Conservation (phyloP, 2,888 invertebrate genomes). For the Habroteleia sp. region DNA sequence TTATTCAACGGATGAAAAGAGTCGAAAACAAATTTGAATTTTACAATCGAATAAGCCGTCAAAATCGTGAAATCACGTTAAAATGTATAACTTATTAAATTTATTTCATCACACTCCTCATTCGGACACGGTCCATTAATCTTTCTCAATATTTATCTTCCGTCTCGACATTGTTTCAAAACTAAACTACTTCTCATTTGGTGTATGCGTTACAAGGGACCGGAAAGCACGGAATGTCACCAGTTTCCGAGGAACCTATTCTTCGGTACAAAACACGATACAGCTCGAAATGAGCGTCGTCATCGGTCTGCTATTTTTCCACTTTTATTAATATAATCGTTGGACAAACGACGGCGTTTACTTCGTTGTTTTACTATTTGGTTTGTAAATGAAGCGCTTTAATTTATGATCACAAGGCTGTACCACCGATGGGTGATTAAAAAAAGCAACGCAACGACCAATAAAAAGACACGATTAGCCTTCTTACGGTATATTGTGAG, state of each 20-base stretch:
- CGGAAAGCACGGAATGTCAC: slow-evolving; percentile 52
- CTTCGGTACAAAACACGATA: slow-evolving; percentile 16
- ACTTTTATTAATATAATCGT: slow-evolving; percentile 65
- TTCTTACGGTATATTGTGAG: slow-evolving; percentile 47
- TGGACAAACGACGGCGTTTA: slow-evolving; percentile 45
- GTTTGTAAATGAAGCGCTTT: slow-evolving; percentile 69
- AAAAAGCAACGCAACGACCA: slow-evolving; percentile 25
- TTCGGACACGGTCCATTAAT: slow-evolving; percentile 32
- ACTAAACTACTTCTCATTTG: slow-evolving; percentile 29
- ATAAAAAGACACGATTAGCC: slow-evolving; percentile 56
- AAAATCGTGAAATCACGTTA: slow-evolving; percentile 2
- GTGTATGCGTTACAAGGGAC: slow-evolving; percentile 13
- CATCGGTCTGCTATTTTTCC: slow-evolving; percentile 73
- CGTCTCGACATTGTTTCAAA: slow-evolving; percentile 41
- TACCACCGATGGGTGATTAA: slow-evolving; percentile 37
- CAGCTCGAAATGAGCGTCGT: slow-evolving; percentile 65
- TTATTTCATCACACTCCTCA: slow-evolving; percentile 24
- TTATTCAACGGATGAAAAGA: slow-evolving; percentile 1
- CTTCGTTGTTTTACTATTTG: slow-evolving; percentile 64
- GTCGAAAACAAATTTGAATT: slow-evolving; percentile 24
- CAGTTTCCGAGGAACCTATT: slow-evolving; percentile 27
- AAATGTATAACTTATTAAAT: slow-evolving; percentile 26
- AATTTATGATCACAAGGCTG: slow-evolving; percentile 64
- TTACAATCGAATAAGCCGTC: slow-evolving; percentile 7
- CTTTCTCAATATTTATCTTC: slow-evolving; percentile 33